These are phyloP conservation scores for Silurus lanzhouensis DNA, from an alignment of 2,797 vertebrate genomes.

Conservation along the genomic window DNA sequence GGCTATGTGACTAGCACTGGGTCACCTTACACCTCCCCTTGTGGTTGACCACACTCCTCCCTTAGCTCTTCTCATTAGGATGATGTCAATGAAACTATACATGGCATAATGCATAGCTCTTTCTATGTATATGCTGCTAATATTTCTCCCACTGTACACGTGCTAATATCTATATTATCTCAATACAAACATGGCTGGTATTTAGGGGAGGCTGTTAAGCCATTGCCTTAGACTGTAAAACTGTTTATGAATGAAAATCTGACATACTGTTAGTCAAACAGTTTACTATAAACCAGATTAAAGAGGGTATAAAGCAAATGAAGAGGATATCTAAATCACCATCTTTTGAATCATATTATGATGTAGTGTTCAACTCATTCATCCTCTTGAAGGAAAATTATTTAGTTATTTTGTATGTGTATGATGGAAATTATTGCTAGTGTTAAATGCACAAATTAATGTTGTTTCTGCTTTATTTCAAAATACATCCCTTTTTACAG, in stretches of 20 bases:
- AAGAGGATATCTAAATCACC: slow-evolving; percentile 11
- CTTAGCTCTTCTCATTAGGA: slow-evolving; percentile 31
- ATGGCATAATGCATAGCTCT: slow-evolving; percentile 6
- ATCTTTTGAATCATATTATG: slow-evolving; percentile 9
- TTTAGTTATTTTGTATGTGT: neutral
- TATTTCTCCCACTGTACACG: neutral
- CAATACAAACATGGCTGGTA: neutral
- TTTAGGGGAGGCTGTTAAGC: neutral
- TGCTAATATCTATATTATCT: neutral
- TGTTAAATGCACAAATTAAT: neutral
- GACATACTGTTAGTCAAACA: neutral
- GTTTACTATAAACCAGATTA: neutral
- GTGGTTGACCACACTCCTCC: slow-evolving; percentile 30
- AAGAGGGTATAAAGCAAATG: neutral
- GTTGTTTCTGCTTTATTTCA: neutral
- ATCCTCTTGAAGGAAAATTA: neutral
- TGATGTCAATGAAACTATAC: slow-evolving; percentile 22
- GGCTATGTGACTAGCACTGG: slow-evolving; percentile 31
- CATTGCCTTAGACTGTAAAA: neutral
- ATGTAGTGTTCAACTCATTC: neutral
- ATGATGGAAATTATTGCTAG: neutral
- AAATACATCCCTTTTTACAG: neutral
- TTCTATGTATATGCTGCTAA: slow-evolving; percentile 10
- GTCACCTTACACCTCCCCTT: slow-evolving; percentile 33
- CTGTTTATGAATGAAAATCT: slow-evolving; percentile 5